Percentiles rank a stretch among this genome's conserved stretches.
Conservation (phyloP, 2,797 vertebrate genomes). For the Acrocephalus scirpaceus region DNA sequence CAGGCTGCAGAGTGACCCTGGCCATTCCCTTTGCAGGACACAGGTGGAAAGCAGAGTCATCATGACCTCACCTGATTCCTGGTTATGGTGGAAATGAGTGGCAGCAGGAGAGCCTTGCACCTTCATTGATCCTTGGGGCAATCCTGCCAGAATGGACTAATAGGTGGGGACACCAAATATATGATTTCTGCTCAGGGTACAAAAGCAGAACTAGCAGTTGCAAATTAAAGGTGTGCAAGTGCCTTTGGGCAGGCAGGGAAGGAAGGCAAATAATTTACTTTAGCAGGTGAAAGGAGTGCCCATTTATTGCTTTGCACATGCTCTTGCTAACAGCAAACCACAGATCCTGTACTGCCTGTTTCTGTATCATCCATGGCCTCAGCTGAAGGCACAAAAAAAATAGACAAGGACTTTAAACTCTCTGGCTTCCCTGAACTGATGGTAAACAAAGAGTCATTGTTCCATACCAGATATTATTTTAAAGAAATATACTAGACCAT, state of each 20-base stretch:
- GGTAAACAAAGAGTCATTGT: not conserved
- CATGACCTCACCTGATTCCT: not conserved
- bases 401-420: not conserved
- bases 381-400: not conserved
- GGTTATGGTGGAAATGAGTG: not conserved
- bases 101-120: fast-evolving
- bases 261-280: not conserved
- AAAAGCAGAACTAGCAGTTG: not conserved
- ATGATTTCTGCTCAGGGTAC: not conserved
- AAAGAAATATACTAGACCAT: not conserved
- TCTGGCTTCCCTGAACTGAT: no score
- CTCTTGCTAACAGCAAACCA: not conserved
- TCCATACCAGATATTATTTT: not conserved
- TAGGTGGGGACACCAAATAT: not conserved
- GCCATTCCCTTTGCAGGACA: not conserved
- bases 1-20: not conserved
- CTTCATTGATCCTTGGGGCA: not conserved
- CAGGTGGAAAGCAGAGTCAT: not conserved
- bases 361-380: not conserved
- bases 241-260: not conserved
- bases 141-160: not conserved
- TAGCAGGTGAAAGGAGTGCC: not conserved
- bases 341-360: not conserved
- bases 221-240: not conserved
- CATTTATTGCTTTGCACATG: not conserved